These are phyloP conservation scores for Thunnus albacares DNA, from an alignment of 2,797 vertebrate genomes.

Conservation along the genomic window DNA sequence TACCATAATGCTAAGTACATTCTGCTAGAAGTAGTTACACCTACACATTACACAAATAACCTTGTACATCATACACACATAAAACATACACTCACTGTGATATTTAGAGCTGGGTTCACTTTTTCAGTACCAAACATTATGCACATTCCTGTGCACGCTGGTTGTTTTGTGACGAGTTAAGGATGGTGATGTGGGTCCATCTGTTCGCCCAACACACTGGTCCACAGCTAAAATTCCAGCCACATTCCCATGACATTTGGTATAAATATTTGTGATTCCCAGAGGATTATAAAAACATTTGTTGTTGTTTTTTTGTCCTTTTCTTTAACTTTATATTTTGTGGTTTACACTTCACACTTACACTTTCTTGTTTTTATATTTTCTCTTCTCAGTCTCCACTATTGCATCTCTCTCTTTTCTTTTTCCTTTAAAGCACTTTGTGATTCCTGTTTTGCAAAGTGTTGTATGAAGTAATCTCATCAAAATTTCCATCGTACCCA, in stretches of 20 bases:
- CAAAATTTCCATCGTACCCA: no score
- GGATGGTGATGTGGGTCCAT: background rate
- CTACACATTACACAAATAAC: background rate
- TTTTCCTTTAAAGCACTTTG: background rate
- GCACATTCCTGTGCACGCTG: slow-evolving; percentile 11
- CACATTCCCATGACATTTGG: background rate
- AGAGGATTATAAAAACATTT: background rate
- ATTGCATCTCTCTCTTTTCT: background rate
- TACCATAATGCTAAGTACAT: background rate
- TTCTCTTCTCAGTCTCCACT: background rate
- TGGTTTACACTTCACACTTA: background rate
- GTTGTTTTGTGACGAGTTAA: background rate
- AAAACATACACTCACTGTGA: background rate
- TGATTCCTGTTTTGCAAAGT: background rate
- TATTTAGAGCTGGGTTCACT: slow-evolving; percentile 17
- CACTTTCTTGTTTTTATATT: background rate
- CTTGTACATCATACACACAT: background rate
- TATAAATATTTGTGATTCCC: background rate
- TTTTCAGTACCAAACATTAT: background rate
- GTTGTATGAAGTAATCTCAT: no score
- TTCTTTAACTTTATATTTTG: background rate
- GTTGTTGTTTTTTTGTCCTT: slow-evolving; percentile 6
- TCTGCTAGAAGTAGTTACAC: background rate
- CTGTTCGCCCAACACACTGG: background rate
- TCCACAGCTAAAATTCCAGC: background rate